A percentile compares a stretch with the other conserved stretches of the same genome.
These are phyloP conservation scores for Mus caroli DNA, from an alignment of 2,797 vertebrate species.

Conservation along the genomic window DNA sequence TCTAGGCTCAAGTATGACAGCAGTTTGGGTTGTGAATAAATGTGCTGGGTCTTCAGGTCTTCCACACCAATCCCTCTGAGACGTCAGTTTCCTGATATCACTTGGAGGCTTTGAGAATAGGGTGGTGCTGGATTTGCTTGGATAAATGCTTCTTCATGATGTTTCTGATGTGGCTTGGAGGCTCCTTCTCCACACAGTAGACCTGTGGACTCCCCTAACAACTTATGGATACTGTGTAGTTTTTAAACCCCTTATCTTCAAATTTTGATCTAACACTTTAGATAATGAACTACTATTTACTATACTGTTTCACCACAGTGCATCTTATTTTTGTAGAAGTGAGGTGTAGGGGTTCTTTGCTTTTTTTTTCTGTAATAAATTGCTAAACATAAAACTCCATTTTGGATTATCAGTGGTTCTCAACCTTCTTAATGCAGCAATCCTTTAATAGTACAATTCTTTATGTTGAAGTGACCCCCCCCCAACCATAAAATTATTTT, in stretches of 20 bases:
- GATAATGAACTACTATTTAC: not conserved
- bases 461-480: not conserved
- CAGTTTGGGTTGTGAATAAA: not conserved
- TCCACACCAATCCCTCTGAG: not conserved
- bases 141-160: not conserved
- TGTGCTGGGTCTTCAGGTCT: not conserved
- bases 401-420: not conserved
- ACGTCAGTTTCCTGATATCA: not conserved
- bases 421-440: not conserved
- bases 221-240: not conserved
- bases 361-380: not conserved
- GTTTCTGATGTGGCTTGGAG: not conserved
- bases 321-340: not conserved
- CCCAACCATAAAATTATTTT: not conserved
- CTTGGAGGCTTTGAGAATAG: not conserved
- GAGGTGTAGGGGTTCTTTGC: not conserved
- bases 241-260: not conserved
- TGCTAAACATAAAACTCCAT: not conserved
- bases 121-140: not conserved
- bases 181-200: not conserved
- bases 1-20: not conserved
- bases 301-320: not conserved
- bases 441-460: not conserved
- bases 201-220: rapidly evolving
- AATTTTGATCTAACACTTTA: not conserved